Evolutionary conservation across 2,797 vertebrate genomes (phyloP), one percentile per base, ranked within the genome.

Genomic region (Sebastes diploproa): DNA sequence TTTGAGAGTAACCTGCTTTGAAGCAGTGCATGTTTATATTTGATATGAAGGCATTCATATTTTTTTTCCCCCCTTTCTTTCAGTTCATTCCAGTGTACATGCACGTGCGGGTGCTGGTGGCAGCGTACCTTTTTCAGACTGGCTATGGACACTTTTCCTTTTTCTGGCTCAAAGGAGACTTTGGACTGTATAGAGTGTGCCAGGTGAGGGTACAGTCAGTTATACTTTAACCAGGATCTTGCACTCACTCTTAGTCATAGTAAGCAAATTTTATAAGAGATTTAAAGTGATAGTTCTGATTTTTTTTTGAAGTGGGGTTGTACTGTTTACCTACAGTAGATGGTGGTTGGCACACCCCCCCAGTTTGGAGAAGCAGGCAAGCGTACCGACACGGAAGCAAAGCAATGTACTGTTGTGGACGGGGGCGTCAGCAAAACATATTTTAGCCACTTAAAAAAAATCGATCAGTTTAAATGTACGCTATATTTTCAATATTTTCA

Each of bases 121-220:
- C 98, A 82, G 98, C 98, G 0, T 99, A 99, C 93, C 96, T 99
- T 18, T 99, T 99, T 92, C 98, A 99, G 89, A 99, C 98, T 16
- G 98, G 98, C 71, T 99, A 99, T 81, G 98, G 98, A 22, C 98
- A 99, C 93, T 99, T 99, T 89, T 99, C 98, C 0, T 99, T 98
- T 89, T 99, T 99, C 91, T 99, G 98, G 98, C 91, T 99, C 76
- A 99, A 99, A 95, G 98, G 98, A 83, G 98, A 99, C 92, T 99
- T 99, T 84, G 97, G 98, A 89, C 95, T 99, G 20, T 96, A 98
- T 80, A 96, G 98, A 92, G 96, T 99, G 30, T 98, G 98, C 89
- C 98, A 99, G 97, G 98, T 99, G 95, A 91, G 78, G 0, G 0
- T 12, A 4, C 4, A 62, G 1, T 67, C 27, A n/a, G 52, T 85